Conservation (phyloP, 2,113 vertebrate species). For the Hippocampus abdominalis region DNA sequence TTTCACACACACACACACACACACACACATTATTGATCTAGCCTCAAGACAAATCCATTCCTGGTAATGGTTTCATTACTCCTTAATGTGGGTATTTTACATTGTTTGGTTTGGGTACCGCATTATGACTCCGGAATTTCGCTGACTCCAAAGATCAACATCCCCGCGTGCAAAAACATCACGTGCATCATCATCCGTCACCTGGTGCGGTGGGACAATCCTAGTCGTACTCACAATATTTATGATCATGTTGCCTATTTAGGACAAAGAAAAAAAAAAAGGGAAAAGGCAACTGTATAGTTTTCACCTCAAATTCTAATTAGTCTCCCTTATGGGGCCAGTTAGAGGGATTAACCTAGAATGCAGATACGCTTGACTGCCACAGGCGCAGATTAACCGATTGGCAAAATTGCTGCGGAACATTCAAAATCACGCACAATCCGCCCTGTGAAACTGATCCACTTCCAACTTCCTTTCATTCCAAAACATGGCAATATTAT, state of each 20-base stretch:
- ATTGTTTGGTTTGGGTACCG: conserved; percentile 77
- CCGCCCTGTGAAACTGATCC: background rate
- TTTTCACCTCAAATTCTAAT: conserved; percentile 39
- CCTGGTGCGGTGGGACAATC: conserved; percentile 26
- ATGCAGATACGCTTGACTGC: conserved; percentile 44
- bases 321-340: conserved; percentile 25
- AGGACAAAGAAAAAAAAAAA: conserved; percentile 10
- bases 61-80: conserved; percentile 77
- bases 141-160: conserved; percentile 74
- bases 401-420: conserved; percentile 20
- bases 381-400: conserved; percentile 53
- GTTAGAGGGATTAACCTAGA: conserved; percentile 52
- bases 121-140: conserved; percentile 65
- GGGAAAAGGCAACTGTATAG: conserved; percentile 6
- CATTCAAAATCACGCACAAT: background rate
- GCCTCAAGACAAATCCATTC: conserved; percentile 74
- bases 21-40: conserved; percentile 61
- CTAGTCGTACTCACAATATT: conserved; percentile 37
- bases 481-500: background rate
- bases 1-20: conserved; percentile 10
- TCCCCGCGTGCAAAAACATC: conserved; percentile 40
- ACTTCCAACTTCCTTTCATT: background rate
- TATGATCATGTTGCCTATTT: conserved; percentile 34
- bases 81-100: conserved; percentile 80
- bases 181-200: conserved; percentile 52